Evolutionary conservation across 2,113 vertebrate genomes (phyloP), one percentile per base, ranked within the genome.

Genomic region (Poecilia latipinna): DNA sequence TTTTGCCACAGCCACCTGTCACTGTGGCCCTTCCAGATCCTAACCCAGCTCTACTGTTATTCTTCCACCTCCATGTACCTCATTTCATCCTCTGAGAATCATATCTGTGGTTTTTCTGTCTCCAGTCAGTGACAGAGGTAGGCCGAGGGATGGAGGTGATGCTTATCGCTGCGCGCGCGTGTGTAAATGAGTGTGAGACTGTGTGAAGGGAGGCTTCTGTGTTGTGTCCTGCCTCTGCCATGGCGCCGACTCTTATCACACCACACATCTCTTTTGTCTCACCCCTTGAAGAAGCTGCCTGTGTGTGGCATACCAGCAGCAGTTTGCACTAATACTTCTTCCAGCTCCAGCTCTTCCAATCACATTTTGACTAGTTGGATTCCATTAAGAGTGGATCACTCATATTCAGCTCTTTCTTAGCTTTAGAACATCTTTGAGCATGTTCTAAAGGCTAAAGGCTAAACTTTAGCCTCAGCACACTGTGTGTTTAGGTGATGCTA

Each of bases 171-270:
- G 78, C 86, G 65, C 86, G 69, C 92, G 66, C 72, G 67, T 78
- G 78, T 17, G 44, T 44, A 17, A 4, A 5, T 19, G 44, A 19
- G 44, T 48, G 15, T 6, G 44, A 19, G 44, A 15, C 17, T 48
- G 78, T 75, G 82, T 62, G 69, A 66, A 70, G 63, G 76, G 91
- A 93, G 93, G 92, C 91, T 93, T 92, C 88, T 85, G 93, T 93
- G 93, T 95, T 95, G 86, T 86, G 94, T 95, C 93, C 93, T 94
- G 76, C 51, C 74, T 83, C 89, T 84, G 71, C 32, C 8, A 62
- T 95, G 96, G 96, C 93, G 92, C 95, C 96, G 92, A 82, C 65
- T 90, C 91, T 96, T 96, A 95, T 95, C 94, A 86, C 82, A 70
- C 74, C 68, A 86, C 91, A 88, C 91, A 96, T 96, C 94, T 63